Percentiles rank a stretch among this genome's conserved stretches.
phyloP scores from a whole-genome alignment of 2,888 invertebrate genomes.

The Cynaeus angustus region DNA sequence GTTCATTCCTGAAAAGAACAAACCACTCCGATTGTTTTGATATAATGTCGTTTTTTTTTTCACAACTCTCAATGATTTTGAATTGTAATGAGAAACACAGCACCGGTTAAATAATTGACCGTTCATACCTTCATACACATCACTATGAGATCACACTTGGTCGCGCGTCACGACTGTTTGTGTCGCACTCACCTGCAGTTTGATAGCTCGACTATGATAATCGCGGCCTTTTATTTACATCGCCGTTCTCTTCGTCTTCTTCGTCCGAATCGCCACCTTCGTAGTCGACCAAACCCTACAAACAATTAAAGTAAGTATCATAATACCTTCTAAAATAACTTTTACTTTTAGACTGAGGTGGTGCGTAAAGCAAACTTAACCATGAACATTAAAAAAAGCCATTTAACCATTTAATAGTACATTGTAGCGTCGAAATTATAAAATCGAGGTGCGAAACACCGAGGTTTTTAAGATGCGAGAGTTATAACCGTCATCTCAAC shows the following conservation, averaged over 20 bases:
- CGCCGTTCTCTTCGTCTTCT: conserved; percentile 84
- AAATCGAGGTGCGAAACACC: too few relatives aligned
- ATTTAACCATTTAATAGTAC: too few relatives aligned
- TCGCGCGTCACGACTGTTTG: conserved; percentile 65
- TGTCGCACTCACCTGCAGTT: conserved; percentile 61
- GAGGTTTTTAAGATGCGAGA: too few relatives aligned
- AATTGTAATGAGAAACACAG: conserved; percentile 47
- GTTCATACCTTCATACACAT: conserved; percentile 59
- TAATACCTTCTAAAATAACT: background rate
- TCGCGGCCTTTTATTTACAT: conserved; percentile 80
- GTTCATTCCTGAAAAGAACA: conserved; percentile 10
- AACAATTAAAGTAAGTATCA: background rate
- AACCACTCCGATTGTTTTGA: conserved; percentile 14
- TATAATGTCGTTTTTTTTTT: conserved; percentile 13
- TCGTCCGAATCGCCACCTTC: conserved; percentile 98
- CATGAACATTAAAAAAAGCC: too few relatives aligned
- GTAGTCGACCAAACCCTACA: conserved; percentile 94
- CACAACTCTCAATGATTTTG: conserved; percentile 19
- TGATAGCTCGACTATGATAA: conserved; percentile 78
- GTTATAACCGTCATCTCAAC: too few relatives aligned
- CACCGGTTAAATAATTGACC: conserved; percentile 64
- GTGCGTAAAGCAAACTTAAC: too few relatives aligned
- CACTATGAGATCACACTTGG: conserved; percentile 69
- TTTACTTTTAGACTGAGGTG: too few relatives aligned
- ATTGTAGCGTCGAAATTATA: too few relatives aligned